These are phyloP conservation scores for Phataginus tricuspis DNA, from an alignment of 2,797 vertebrate species.

Conservation along the genomic window DNA sequence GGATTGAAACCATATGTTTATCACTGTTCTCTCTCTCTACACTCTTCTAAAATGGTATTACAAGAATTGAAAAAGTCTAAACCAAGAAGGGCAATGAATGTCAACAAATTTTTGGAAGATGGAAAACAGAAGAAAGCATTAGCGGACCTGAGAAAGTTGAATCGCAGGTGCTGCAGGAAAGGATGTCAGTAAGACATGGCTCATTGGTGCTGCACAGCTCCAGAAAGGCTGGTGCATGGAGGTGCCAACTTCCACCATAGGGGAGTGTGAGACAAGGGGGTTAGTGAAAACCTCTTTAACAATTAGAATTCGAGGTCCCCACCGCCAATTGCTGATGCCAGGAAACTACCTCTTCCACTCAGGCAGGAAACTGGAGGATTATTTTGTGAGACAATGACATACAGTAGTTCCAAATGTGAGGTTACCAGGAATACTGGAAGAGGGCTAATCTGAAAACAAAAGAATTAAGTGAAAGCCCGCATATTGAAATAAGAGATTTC, in stretches of 20 bases:
- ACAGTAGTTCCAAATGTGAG: background rate
- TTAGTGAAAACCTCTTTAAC: background rate
- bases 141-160: background rate
- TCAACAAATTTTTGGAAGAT: background rate
- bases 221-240: background rate
- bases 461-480: background rate
- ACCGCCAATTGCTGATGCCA: background rate
- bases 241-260: background rate
- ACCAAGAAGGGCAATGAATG: background rate
- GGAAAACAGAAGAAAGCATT: background rate
- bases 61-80: background rate
- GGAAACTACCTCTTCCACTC: background rate
- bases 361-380: background rate
- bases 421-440: background rate
- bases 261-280: background rate
- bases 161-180: background rate
- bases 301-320: background rate
- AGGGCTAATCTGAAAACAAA: background rate
- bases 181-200: background rate
- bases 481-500: background rate
- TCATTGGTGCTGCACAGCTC: too few species aligned
- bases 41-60: constrained; percentile 1
- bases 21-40: background rate
- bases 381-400: background rate
- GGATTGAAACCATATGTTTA: background rate